Percentiles rank a stretch among this genome's conserved stretches.
Evolutionary conservation across 1,140 invertebrate genomes (phyloP).

Genomic region (Plectus sambesii): DNA sequence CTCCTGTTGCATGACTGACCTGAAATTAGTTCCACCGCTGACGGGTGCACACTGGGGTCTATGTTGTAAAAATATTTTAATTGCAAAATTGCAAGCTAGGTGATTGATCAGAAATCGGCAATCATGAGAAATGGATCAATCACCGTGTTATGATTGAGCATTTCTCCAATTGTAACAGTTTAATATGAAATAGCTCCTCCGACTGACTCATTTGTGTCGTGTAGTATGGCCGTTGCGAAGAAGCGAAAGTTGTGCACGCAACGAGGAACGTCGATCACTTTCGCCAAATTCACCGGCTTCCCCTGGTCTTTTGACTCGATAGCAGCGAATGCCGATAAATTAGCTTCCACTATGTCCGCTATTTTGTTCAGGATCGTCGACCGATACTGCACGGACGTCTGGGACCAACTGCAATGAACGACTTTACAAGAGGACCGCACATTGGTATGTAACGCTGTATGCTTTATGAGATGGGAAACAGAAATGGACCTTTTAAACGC

Average conservation of each 20-base stretch:
- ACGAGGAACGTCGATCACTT: constrained; percentile 52
- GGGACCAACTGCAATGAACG: constrained; percentile 45
- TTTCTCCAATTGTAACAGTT: neutral
- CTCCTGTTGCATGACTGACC: constrained; percentile 46
- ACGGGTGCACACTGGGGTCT: too few species aligned
- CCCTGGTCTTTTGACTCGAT: constrained; percentile 55
- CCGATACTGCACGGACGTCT: constrained; percentile 35
- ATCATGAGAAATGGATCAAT: constrained; percentile 30
- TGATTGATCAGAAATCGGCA: neutral
- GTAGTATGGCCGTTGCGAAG: constrained; percentile 51
- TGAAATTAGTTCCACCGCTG: too few species aligned
- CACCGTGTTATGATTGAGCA: neutral
- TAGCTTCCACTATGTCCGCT: constrained; percentile 52
- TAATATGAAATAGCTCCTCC: neutral
- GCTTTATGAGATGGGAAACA: too few species aligned
- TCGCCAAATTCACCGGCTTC: constrained; percentile 53
- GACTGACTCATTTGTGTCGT: constrained; percentile 47
- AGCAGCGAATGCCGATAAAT: constrained; percentile 51
- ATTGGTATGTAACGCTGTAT: too few species aligned
- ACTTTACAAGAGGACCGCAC: constrained; percentile 6
- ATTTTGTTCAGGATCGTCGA: constrained; percentile 47
- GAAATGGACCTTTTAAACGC: constrained; percentile 21
- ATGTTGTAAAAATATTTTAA: too few species aligned
- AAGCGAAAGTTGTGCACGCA: constrained; percentile 53
- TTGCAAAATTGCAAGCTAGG: too few species aligned